Percentiles rank a stretch among this genome's conserved stretches.
phyloP scores from a whole-genome alignment of 1,140 invertebrate species.

The Magallana angulata region DNA sequence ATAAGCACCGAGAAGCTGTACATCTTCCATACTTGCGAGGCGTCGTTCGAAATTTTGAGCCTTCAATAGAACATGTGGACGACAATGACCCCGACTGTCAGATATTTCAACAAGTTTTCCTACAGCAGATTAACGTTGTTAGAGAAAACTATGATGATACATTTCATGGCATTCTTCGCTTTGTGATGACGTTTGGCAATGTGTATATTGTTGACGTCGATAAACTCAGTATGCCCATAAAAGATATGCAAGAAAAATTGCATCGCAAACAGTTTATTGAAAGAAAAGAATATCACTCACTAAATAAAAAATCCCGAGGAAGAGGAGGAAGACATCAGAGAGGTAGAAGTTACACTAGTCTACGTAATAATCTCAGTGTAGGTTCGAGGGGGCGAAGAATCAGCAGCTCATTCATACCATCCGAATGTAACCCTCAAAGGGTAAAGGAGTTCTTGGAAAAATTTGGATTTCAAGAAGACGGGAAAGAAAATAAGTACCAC shows the following conservation, averaged over 20 bases:
- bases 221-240: background rate
- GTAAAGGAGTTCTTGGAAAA: constrained; percentile 30
- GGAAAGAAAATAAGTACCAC: constrained; percentile 40
- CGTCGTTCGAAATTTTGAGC: background rate
- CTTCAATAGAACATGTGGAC: constrained; percentile 8
- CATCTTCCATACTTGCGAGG: background rate
- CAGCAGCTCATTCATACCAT: constrained; percentile 27
- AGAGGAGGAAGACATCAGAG: background rate
- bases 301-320: background rate
- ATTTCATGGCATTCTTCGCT: constrained; percentile 25
- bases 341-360: background rate
- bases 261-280: constrained; percentile 1
- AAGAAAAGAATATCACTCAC: background rate
- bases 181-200: constrained; percentile 36
- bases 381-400: constrained; percentile 4
- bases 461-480: background rate
- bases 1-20: background rate
- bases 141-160: constrained; percentile 41
- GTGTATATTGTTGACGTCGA: constrained; percentile 34
- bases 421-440: constrained; percentile 17
- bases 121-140: constrained; percentile 17
- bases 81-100: background rate
- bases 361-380: background rate
- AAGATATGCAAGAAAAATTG: constrained; percentile 19
- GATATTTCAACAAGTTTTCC: constrained; percentile 23